Percentiles rank a stretch among this genome's conserved stretches.
These are phyloP conservation scores for Eremobia ochroleuca DNA, from an alignment of 2,888 invertebrate species.

Conservation along the genomic window DNA sequence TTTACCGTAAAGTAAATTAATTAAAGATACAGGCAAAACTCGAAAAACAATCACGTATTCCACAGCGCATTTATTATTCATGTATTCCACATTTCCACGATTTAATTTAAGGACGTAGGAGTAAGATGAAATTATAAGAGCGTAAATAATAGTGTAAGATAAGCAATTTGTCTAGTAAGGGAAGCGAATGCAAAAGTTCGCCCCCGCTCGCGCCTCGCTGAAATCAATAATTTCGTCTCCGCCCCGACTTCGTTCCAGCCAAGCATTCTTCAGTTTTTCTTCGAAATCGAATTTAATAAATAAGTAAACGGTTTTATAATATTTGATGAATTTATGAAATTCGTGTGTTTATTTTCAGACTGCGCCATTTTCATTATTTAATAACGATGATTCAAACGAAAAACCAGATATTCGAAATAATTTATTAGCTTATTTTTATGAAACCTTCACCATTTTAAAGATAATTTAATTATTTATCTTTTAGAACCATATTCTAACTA, in stretches of 20 bases:
- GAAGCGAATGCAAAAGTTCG: slow-evolving; percentile 84
- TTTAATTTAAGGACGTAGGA: slow-evolving; percentile 39
- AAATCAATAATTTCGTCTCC: slow-evolving; percentile 88
- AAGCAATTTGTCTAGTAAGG: slow-evolving; percentile 80
- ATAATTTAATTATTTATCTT: too few relatives aligned
- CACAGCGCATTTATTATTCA: slow-evolving; percentile 20
- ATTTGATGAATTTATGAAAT: slow-evolving; percentile 6
- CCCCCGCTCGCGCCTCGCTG: slow-evolving; percentile 77
- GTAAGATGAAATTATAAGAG: slow-evolving; percentile 45
- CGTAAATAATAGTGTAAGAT: slow-evolving; percentile 75
- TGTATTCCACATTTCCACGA: slow-evolving; percentile 30
- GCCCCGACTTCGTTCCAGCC: slow-evolving; percentile 62
- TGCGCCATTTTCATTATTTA: background rate
- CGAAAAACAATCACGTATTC: slow-evolving; percentile 19
- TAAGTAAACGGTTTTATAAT: slow-evolving; percentile 37
- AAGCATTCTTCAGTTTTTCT: slow-evolving; percentile 51
- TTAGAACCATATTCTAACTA: too few relatives aligned
- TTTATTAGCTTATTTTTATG: too few relatives aligned
- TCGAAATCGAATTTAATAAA: slow-evolving; percentile 52
- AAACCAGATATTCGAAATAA: background rate
- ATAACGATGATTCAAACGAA: background rate
- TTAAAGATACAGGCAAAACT: slow-evolving; percentile 3
- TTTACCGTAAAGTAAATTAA: background rate
- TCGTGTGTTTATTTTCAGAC: background rate
- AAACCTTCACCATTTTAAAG: too few relatives aligned